Conservation (phyloP, 2,797 vertebrate genomes). For the Mus caroli region DNA sequence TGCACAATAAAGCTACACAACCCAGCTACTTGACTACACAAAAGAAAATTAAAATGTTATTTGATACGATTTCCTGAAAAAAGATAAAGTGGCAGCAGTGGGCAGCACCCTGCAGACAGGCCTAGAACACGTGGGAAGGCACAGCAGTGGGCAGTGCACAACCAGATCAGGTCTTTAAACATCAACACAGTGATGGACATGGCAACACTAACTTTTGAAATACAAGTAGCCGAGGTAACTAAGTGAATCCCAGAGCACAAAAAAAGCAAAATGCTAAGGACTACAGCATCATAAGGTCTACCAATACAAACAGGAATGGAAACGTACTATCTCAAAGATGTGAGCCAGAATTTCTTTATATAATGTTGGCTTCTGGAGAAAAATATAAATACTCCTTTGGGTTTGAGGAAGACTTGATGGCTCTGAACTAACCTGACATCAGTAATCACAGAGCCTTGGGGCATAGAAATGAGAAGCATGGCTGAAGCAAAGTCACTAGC, state of each 20-base stretch:
- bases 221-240: not conserved
- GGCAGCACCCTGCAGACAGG: conserved; percentile 10
- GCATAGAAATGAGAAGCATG: conserved; percentile 54
- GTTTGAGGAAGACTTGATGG: not conserved
- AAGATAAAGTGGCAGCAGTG: conserved; percentile 31
- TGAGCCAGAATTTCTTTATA: conserved; percentile 47
- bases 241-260: conserved; percentile 4
- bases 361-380: conserved; percentile 9
- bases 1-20: conserved; percentile 70
- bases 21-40: conserved; percentile 58
- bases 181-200: not conserved
- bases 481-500: not conserved
- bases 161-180: not conserved
- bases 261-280: conserved; percentile 47
- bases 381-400: conserved; percentile 6
- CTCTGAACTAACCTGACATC: not conserved
- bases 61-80: conserved; percentile 66
- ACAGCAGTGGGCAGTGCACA: conserved; percentile 38
- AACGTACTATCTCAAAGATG: not conserved
- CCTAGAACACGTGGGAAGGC: conserved; percentile 62
- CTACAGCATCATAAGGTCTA: not conserved
- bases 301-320: not conserved
- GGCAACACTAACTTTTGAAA: conserved; percentile 19
- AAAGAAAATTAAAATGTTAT: conserved; percentile 68
- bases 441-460: not conserved